Conservation (phyloP, 2,797 vertebrate genomes). For the Alcedo quadribrachys region DNA sequence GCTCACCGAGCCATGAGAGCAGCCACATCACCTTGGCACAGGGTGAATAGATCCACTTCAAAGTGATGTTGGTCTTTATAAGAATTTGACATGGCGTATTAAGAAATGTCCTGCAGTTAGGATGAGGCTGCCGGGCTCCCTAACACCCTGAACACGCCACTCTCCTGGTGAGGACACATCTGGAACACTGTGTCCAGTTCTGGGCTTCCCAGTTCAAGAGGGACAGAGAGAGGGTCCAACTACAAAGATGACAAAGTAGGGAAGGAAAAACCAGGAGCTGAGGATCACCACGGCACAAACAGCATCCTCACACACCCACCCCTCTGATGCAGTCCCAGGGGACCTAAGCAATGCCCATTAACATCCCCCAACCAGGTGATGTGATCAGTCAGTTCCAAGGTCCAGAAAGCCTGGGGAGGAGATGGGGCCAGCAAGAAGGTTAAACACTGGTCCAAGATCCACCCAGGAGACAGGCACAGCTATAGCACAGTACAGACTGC, state of each 20-base stretch:
- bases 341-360: not conserved
- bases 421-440: not conserved
- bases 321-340: not conserved
- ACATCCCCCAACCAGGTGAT: not conserved
- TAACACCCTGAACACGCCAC: accelerated
- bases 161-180: not conserved
- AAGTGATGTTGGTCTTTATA: not conserved
- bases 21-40: accelerated
- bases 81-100: not conserved
- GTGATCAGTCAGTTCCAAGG: not conserved
- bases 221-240: not conserved
- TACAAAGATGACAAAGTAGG: too few relatives aligned
- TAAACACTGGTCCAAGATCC: not conserved
- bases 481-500: not conserved
- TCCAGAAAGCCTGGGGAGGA: not conserved
- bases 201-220: not conserved
- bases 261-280: not conserved
- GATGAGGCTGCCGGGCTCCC: not conserved
- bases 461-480: not conserved
- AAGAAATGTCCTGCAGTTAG: accelerated
- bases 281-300: not conserved
- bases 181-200: not conserved
- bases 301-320: not conserved
- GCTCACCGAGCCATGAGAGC: not conserved
- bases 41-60: accelerated